Base-by-base conservation (phyloP, 2,888 invertebrate species). In the Agonopterix alstromeriana region DNA sequence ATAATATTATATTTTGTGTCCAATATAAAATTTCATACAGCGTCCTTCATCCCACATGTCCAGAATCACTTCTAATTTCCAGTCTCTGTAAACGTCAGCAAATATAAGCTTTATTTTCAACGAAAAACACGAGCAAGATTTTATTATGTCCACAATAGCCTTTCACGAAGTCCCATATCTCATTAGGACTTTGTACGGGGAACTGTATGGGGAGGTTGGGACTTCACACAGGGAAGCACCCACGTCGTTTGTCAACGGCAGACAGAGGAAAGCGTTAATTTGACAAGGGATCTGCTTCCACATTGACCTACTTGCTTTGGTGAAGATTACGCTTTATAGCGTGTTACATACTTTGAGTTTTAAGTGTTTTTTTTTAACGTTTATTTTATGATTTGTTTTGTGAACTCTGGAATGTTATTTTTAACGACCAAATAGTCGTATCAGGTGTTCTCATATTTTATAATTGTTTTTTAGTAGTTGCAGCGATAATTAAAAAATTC, bases 241-340 rank as follows among this genome's bases (percentile, higher is more conserved):
- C 60, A 53, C 55, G 70, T 83, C 85, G 77, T 85, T 84, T 84
- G 82, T 86, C 85, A 84, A 72, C 54, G 48, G 54, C 69, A 73
- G 81, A 81, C 79, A 82, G 72, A 77, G 77, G 77, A 67, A 73
- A 73, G 80, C 82, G 85, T 83, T 87, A 86, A 86, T 86, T 85
- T 86, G 86, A 86, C 85, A 83, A 77, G 86, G 84, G 85, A 77
- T 78, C 80, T 67, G 64, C 64, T 69, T 70, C 69, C 70, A 63
- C 59, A 70, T 70, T 81, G 77, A 79, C 82, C 82, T 71, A 81
- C 77, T 83, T 82, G 72, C 63, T 50, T 51, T 61, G 49, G 66
- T 52, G 51, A 63, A 66, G 72, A 75, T 77, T 71, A 72, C 45
- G 42, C 42, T 46, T 49, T 52, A 66, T 75, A 68, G 64, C 68